Evolutionary conservation across 2,888 invertebrate species (phyloP).

Genomic region (Tineola bisselliella): DNA sequence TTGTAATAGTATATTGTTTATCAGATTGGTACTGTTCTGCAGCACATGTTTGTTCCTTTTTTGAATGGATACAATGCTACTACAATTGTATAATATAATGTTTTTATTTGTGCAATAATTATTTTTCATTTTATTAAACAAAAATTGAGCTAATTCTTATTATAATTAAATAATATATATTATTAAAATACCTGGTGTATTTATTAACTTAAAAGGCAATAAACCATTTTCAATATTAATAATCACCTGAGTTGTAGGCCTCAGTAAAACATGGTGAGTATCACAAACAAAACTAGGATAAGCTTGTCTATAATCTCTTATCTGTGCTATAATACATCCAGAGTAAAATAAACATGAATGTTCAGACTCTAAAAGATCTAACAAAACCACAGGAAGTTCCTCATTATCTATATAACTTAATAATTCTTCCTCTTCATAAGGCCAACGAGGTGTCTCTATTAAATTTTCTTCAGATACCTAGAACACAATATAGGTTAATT

Average conservation of each 20-base stretch:
- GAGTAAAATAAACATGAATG: constrained; percentile 89
- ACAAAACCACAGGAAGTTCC: constrained; percentile 86
- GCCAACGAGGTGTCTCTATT: constrained; percentile 82
- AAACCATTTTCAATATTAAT: neutral
- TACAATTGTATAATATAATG: too few species aligned
- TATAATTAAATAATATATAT: too few species aligned
- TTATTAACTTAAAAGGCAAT: too few species aligned
- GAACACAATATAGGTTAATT: neutral
- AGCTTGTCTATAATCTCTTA: constrained; percentile 87
- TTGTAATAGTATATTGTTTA: too few species aligned
- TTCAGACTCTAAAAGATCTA: constrained; percentile 84
- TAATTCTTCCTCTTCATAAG: constrained; percentile 90
- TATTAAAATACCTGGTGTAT: too few species aligned
- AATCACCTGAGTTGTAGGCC: constrained; percentile 85
- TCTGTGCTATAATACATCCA: constrained; percentile 91
- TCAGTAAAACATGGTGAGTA: constrained; percentile 86
- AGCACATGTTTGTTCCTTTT: too few species aligned
- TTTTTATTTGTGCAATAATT: too few species aligned
- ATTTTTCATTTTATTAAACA: too few species aligned
- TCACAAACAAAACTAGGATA: constrained; percentile 82
- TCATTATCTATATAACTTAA: constrained; percentile 90
- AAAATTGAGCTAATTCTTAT: too few species aligned
- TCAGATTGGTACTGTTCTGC: too few species aligned
- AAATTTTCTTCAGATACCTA: constrained; percentile 68
- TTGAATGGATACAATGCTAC: too few species aligned